Conservation (phyloP, 2,113 vertebrate genomes). For the Pagrus major region DNA sequence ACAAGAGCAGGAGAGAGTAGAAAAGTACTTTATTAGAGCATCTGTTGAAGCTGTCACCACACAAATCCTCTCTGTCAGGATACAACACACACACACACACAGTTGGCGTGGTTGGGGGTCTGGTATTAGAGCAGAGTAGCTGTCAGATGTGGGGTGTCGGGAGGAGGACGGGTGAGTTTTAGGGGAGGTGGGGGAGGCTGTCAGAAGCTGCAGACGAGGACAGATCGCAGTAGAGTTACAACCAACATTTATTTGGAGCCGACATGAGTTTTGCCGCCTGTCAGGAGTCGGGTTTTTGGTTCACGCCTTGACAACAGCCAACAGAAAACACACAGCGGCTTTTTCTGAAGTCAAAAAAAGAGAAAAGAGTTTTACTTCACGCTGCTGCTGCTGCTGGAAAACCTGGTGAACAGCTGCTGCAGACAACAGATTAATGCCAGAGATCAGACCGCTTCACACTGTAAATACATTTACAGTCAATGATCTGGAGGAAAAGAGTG, state of each 20-base stretch:
- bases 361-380: slow-evolving; percentile 48
- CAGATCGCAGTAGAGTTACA: slow-evolving; percentile 77
- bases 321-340: slow-evolving; percentile 61
- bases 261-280: slow-evolving; percentile 52
- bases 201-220: slow-evolving; percentile 67
- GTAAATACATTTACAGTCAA: background rate
- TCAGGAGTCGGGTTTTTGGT: slow-evolving; percentile 62
- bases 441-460: background rate
- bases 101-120: slow-evolving; percentile 43
- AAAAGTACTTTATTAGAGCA: slow-evolving; percentile 78
- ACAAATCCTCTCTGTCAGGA: slow-evolving; percentile 70
- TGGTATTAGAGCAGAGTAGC: slow-evolving; percentile 44
- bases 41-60: slow-evolving; percentile 75
- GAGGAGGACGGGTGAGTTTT: background rate
- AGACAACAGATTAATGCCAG: background rate
- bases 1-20: slow-evolving; percentile 48
- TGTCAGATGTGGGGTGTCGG: slow-evolving; percentile 58
- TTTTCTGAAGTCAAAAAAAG: slow-evolving; percentile 17
- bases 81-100: slow-evolving; percentile 21
- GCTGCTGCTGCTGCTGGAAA: slow-evolving; percentile 13
- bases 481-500: background rate
- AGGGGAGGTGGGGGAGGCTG: slow-evolving; percentile 27
- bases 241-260: slow-evolving; percentile 74
- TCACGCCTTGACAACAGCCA: slow-evolving; percentile 47
- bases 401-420: background rate